Conservation (phyloP, 2,797 vertebrate species). For the Rhabdomys pumilio region DNA sequence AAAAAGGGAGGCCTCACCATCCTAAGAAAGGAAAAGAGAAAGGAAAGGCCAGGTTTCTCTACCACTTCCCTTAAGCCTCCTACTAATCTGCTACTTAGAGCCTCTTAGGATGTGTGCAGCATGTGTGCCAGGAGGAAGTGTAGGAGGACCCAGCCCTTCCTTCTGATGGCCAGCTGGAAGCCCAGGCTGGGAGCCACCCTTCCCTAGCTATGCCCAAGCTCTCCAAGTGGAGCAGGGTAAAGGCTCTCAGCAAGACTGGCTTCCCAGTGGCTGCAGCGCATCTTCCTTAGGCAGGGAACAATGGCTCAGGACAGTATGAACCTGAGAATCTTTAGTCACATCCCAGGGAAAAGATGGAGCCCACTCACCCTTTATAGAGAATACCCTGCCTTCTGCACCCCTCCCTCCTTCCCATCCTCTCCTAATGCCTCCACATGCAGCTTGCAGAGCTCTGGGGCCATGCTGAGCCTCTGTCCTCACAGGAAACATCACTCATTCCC, state of each 20-base stretch:
- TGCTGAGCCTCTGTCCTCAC: background rate
- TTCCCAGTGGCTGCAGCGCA: background rate
- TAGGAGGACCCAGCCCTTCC: background rate
- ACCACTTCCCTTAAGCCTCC: background rate
- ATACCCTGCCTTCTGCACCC: accelerated
- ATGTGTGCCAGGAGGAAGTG: background rate
- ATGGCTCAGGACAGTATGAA: background rate
- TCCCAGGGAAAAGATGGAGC: background rate
- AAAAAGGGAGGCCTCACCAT: too few species aligned
- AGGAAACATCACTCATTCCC: background rate
- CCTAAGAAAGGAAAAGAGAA: background rate
- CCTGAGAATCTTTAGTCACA: too few species aligned
- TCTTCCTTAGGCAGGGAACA: background rate
- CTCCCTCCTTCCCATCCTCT: too few species aligned
- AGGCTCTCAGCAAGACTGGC: background rate
- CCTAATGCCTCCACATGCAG: too few species aligned
- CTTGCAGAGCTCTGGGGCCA: too few species aligned
- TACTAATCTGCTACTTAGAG: background rate
- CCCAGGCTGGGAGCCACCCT: background rate
- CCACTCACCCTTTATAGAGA: background rate
- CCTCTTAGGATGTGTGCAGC: background rate
- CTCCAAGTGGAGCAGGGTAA: too few species aligned
- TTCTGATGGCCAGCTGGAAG: background rate
- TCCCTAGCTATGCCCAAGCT: background rate
- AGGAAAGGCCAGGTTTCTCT: background rate